Evolutionary conservation across 2,888 invertebrate genomes (phyloP), one percentile per base, ranked within the genome.

Genomic region (Arctia plantaginis): DNA sequence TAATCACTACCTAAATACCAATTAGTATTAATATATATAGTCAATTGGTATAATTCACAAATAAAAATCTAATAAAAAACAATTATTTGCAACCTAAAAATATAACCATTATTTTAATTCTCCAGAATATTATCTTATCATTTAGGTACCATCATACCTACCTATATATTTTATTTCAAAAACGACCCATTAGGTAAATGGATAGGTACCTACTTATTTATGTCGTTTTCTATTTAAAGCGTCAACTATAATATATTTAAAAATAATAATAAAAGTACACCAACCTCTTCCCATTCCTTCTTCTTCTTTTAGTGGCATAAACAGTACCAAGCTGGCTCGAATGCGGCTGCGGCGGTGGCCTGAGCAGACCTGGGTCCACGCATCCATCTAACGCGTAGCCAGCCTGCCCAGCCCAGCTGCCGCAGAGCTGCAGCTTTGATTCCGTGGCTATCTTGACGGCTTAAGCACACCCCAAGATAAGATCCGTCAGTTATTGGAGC

Each of bases 231-330:
- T 12, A 39, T 3, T 3, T 3, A 39, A 39, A 0, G 10, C 39
- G 8, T 39, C 6, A 6, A 39, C 39, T 62, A 30, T 3, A 30
- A 27, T 27, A 15, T 6, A 62, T 15, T 15, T 7, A 62, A 33
- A 39, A 33, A 35, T 33, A 71, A 23, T 23, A 41, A 30, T 59
- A 65, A 73, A 68, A 39, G 33, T 27, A 44, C 10, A 87, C 97
- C 95, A 94, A 99, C 99, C 99, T 99, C 96, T 99, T 99, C 84
- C 99, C 99, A 96, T 99, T 99, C 92, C 99, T 97, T 89, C 99
- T 96, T 91, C 99, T 97, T 91, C 99, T 96, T 96, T 99, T 99
- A 88, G 99, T 99, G 88, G 99, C 99, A 95, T 99, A 99, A 90
- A 99, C 99, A 89, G 99, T 99, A 86, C 99, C 98, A 90, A 99